A percentile compares a stretch with the other conserved stretches of the same genome.
phyloP scores from a whole-genome alignment of 2,113 vertebrate genomes.

The Heteronetta atricapilla region DNA sequence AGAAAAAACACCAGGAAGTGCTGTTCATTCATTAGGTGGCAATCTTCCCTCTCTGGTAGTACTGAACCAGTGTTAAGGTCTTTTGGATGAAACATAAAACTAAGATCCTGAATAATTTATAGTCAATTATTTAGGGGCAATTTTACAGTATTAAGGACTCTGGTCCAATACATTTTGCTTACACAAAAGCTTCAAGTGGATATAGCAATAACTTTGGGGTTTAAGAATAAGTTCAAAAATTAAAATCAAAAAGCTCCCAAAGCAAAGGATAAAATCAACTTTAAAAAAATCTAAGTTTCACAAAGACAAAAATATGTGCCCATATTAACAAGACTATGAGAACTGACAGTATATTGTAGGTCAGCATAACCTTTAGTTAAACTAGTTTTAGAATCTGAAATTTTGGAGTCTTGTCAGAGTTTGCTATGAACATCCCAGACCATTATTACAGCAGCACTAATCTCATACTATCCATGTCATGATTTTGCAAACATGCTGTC shows the following conservation, averaged over 20 bases:
- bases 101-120: background rate
- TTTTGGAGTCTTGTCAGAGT: too few species aligned
- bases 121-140: background rate
- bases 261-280: background rate
- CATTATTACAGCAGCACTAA: too few species aligned
- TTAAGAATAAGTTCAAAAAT: background rate
- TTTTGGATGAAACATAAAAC: background rate
- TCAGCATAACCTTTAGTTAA: background rate
- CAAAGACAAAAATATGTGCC: background rate
- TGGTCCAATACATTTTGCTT: background rate
- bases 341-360: background rate
- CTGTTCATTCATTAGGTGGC: background rate
- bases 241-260: background rate
- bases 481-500: too few species aligned
- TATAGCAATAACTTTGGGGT: background rate
- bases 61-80: background rate
- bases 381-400: too few species aligned
- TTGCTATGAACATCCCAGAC: too few species aligned
- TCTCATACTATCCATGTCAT: too few species aligned
- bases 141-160: background rate
- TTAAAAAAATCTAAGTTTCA: background rate
- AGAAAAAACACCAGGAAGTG: constrained; percentile 10
- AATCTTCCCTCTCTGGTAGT: background rate
- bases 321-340: background rate
- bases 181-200: background rate